Evolutionary conservation across 2,888 invertebrate genomes (phyloP).

Genomic region (Apamea crenata): DNA sequence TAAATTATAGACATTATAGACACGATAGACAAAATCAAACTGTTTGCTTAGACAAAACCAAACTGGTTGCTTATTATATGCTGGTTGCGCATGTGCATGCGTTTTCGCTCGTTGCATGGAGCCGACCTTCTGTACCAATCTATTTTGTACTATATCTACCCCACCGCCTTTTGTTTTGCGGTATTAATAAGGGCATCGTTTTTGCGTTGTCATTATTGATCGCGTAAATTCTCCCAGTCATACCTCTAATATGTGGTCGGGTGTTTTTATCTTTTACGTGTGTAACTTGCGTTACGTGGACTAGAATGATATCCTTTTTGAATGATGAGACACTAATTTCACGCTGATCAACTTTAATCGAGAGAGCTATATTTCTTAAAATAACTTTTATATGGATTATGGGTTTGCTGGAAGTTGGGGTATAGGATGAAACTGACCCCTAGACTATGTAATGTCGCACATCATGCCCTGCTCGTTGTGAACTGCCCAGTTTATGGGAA

Average conservation of each 20-base stretch:
- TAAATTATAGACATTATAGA: too few relatives aligned
- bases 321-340: background rate
- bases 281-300: conserved; percentile 4
- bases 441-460: too few relatives aligned
- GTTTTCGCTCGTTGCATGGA: background rate
- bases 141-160: conserved; percentile 18
- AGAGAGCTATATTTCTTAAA: background rate
- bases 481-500: background rate
- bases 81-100: too few relatives aligned
- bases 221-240: conserved; percentile 55
- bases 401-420: background rate
- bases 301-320: background rate
- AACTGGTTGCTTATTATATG: too few relatives aligned
- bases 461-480: background rate
- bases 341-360: background rate
- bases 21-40: too few relatives aligned
- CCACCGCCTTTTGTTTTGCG: conserved; percentile 58
- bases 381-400: background rate
- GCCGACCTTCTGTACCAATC: conserved; percentile 14
- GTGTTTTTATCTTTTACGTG: conserved; percentile 34
- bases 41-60: too few relatives aligned
- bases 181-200: conserved; percentile 61
- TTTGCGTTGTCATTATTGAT: conserved; percentile 67
- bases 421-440: background rate
- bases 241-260: conserved; percentile 45